A percentile compares a stretch with the other conserved stretches of the same genome.
Conservation (phyloP, 2,113 vertebrate genomes). For the Oreochromis aureus region DNA sequence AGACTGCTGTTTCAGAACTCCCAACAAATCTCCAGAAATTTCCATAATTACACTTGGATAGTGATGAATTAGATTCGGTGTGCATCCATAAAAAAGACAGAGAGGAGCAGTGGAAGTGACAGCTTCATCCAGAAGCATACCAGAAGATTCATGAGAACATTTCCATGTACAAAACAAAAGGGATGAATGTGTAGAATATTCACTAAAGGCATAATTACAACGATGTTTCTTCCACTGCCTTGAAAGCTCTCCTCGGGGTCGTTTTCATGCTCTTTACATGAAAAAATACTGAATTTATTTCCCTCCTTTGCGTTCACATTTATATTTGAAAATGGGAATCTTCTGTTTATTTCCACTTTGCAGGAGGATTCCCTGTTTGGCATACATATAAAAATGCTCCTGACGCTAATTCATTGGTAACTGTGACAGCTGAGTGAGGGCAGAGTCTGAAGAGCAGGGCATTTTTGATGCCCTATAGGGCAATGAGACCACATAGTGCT, state of each 20-base stretch:
- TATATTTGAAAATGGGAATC: constrained; percentile 8
- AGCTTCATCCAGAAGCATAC: constrained; percentile 43
- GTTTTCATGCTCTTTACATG: neutral
- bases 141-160: constrained; percentile 47
- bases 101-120: constrained; percentile 43
- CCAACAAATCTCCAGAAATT: constrained; percentile 44
- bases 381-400: neutral
- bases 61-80: constrained; percentile 43
- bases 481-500: constrained; percentile 11
- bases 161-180: constrained; percentile 38
- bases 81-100: constrained; percentile 27
- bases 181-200: constrained; percentile 38
- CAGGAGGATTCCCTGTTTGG: neutral
- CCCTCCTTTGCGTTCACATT: neutral
- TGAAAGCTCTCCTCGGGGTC: constrained; percentile 24
- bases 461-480: neutral
- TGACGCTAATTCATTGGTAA: neutral
- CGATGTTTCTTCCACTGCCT: constrained; percentile 26
- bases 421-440: neutral
- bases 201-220: constrained; percentile 33
- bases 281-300: constrained; percentile 11
- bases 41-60: constrained; percentile 48
- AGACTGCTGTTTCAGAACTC: constrained; percentile 15
- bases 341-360: constrained; percentile 5
- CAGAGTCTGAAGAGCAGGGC: neutral